Conservation (phyloP, 1,140 invertebrate species). For the Octopus sinensis region DNA sequence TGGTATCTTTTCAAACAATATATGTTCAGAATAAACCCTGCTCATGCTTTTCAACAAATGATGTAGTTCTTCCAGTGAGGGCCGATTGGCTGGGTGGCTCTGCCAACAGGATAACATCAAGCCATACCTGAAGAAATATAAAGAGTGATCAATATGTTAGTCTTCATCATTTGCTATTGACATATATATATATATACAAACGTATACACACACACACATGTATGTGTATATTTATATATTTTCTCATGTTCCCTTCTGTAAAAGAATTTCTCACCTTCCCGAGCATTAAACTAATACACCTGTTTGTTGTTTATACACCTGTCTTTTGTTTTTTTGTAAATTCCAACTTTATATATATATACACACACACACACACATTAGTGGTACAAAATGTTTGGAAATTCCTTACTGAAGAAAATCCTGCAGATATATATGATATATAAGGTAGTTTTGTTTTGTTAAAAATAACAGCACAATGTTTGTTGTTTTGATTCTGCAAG, state of each 20-base stretch:
- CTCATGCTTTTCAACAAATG: conserved; percentile 18
- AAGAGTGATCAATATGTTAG: not conserved
- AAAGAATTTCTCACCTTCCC: too few relatives aligned
- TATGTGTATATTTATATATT: not conserved
- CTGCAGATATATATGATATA: too few relatives aligned
- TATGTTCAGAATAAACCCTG: not conserved
- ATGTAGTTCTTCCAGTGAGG: conserved; percentile 32
- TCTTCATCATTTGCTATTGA: not conserved
- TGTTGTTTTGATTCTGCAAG: too few relatives aligned
- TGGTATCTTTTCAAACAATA: conserved; percentile 8
- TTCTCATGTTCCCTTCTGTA: too few relatives aligned
- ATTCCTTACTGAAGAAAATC: too few relatives aligned
- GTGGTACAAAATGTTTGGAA: not conserved
- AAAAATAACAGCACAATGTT: too few relatives aligned
- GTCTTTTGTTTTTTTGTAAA: too few relatives aligned
- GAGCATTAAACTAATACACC: too few relatives aligned
- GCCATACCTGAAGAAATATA: conserved; percentile 29
- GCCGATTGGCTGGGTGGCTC: conserved; percentile 34
- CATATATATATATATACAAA: not conserved
- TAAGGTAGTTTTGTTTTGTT: too few relatives aligned
- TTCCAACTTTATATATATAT: too few relatives aligned
- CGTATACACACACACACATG: not conserved
- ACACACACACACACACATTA: not conserved
- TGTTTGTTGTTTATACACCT: too few relatives aligned
- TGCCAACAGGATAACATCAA: conserved; percentile 40